Base-by-base conservation (phyloP, 2,113 vertebrate genomes). In the Hepsetus odoe region DNA sequence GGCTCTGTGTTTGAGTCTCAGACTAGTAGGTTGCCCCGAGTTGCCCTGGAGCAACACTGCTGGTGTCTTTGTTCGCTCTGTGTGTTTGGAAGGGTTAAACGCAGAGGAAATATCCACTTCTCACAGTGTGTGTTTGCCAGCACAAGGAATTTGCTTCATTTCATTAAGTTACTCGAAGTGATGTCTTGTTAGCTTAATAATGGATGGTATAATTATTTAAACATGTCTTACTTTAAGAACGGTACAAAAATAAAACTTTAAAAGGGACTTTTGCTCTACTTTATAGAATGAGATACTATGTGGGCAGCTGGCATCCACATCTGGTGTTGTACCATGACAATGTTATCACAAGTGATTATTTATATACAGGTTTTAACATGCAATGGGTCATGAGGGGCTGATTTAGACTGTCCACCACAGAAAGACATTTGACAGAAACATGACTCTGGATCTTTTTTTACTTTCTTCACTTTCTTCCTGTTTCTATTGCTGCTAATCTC, bases 321-420 rank as follows among this genome's bases (percentile, higher is more conserved):
- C 75, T 68, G 61, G 35, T 64, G 49, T 72, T 76, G 69, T 28
- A 58, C 32, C 58, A 68, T 68, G 32, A 82, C 61, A 73, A 18
- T 72, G 72, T 77, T 68, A 72, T 58, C 69, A 74, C 76, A 40
- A 73, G 68, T 71, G 61, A 61, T 68, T 77, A 80, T 80, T 72
- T 80, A 46, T 72, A 67, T 80, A 40, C 26, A 56, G 70, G 67
- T 77, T 77, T 62, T 61, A 61, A 38, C 38, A 22, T 72, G 80
- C 56, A 11, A 68, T 55, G 62, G 55, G 33, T 33, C 42, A 22
- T 74, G 69, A 74, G 73, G 66, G 73, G 66, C 35, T 35, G 33
- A 68, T 55, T 53, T 74, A 72, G 38, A 30, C 20, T 61, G 62
- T 73, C 46, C 55, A 73, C 68, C 16, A 46, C 46, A 18, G 22